Base-by-base conservation (phyloP, 2,888 invertebrate species). In the Ctena decussata region DNA sequence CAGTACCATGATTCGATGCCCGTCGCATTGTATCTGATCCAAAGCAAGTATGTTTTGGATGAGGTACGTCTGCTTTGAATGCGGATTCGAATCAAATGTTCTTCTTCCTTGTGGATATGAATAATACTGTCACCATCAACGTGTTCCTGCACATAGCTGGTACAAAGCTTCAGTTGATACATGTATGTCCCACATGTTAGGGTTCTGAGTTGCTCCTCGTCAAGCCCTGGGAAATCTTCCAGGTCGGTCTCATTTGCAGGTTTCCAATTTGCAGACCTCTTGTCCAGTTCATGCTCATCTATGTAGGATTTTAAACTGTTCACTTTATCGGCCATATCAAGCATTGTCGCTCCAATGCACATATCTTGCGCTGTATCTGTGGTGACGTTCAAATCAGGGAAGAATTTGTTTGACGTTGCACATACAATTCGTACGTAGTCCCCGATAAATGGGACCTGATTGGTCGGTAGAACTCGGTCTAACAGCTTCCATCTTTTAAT, bases 351-450 rank as follows among this genome's bases (percentile, higher is more conserved):
- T n/a, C n/a, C n/a, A n/a, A n/a, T n/a, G n/a, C n/a, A n/a, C n/a
- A n/a, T n/a, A n/a, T n/a, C n/a, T n/a, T n/a, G n/a, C n/a, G n/a
- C n/a, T n/a, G n/a, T n/a, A n/a, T n/a, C n/a, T n/a, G n/a, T n/a
- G n/a, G n/a, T n/a, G n/a, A n/a, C n/a, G n/a, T n/a, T 53, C n/a
- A n/a, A n/a, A 18, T 8, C 41, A 41, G 70, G 77, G 8, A 72
- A 53, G 44, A 37, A 84, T 41, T 69, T 84, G 65, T 84, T 80
- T 37, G 84, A 80, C 0, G 81, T 21, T 6, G 84, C 80, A 74
- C 86, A 89, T 12, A 86, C 82, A 35, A 86, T 88, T 15, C 80
- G 46, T 0, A 89, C 76, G 76, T 77, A 80, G 41, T 86, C 84
- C 5, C 86, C 89, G 21, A 86, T 86, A 46, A 44, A 80, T 37